These are phyloP conservation scores for Silurus meridionalis DNA, from an alignment of 2,113 vertebrate species.

Conservation along the genomic window DNA sequence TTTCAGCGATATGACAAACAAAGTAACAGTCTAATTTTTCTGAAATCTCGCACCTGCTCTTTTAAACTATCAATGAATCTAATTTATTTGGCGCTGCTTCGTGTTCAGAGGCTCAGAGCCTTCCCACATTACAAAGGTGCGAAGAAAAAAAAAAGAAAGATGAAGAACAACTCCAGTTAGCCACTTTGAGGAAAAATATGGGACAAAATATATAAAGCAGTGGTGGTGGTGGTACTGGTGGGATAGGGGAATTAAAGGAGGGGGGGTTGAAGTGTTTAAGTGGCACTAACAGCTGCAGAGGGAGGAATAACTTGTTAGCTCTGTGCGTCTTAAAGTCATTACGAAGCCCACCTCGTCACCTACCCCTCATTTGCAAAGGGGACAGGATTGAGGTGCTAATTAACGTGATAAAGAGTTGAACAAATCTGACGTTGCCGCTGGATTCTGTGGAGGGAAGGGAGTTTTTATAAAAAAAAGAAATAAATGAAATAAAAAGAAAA, in stretches of 20 bases:
- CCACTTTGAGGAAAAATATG: slow-evolving; percentile 37
- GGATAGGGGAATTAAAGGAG: no score
- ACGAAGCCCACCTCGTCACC: slow-evolving; percentile 72
- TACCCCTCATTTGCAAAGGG: slow-evolving; percentile 76
- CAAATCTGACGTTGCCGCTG: slow-evolving; percentile 71
- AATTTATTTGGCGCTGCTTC: slow-evolving; percentile 38
- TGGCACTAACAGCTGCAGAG: slow-evolving; percentile 73
- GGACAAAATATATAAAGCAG: slow-evolving; percentile 42
- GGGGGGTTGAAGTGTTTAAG: slow-evolving; percentile 66
- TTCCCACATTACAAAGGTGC: slow-evolving; percentile 10
- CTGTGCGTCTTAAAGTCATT: slow-evolving; percentile 76
- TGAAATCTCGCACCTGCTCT: slow-evolving; percentile 43
- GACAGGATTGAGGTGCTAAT: slow-evolving; percentile 79
- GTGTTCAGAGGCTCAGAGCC: slow-evolving; percentile 1
- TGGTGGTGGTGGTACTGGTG: no score
- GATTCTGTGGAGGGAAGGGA: slow-evolving; percentile 51
- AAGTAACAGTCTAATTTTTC: slow-evolving; percentile 38
- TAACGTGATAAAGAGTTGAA: slow-evolving; percentile 79
- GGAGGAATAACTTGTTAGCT: slow-evolving; percentile 76
- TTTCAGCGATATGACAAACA: slow-evolving; percentile 33
- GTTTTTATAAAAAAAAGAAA: neutral
- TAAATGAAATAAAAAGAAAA: slow-evolving; percentile 31
- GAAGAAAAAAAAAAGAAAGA: neutral
- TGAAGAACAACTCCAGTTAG: slow-evolving; percentile 28
- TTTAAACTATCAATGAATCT: slow-evolving; percentile 51